A percentile compares a stretch with the other conserved stretches of the same genome.
These are phyloP conservation scores for Turdus rufiventris DNA, from an alignment of 2,113 vertebrate species.

Conservation along the genomic window DNA sequence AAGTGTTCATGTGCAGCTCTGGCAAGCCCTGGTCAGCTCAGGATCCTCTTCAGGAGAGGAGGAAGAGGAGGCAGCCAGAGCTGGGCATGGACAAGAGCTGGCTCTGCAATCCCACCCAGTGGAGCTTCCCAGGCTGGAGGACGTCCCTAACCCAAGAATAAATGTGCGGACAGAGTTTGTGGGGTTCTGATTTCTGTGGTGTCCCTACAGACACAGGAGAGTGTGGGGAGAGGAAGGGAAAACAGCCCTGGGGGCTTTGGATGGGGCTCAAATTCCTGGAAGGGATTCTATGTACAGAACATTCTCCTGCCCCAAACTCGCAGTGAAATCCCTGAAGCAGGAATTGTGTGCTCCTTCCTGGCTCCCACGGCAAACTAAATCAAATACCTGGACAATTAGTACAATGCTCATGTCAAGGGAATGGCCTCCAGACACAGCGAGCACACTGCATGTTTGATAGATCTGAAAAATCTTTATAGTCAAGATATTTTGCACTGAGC, in stretches of 20 bases:
- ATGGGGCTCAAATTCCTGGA: background rate
- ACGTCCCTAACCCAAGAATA: background rate
- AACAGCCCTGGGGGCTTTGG: background rate
- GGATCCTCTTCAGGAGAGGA: background rate
- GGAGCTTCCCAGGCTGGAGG: background rate
- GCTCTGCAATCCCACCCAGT: background rate
- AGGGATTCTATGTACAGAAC: background rate
- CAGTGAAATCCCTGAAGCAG: background rate
- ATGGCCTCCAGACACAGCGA: background rate
- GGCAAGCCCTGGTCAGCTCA: background rate
- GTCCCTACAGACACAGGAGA: background rate
- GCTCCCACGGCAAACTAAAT: slow-evolving; percentile 39
- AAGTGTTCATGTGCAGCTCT: background rate
- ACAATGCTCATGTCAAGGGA: background rate
- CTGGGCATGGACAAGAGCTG: background rate
- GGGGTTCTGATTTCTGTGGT: background rate
- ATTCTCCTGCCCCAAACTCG: background rate
- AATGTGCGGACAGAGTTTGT: background rate
- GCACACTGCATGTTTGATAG: background rate
- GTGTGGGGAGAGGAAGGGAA: rapidly evolving
- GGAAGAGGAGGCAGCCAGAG: background rate
- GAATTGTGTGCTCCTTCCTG: background rate
- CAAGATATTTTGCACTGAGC: slow-evolving; percentile 55
- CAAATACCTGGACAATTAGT: slow-evolving; percentile 39
- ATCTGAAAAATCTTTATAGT: slow-evolving; percentile 51